These are phyloP conservation scores for Percina caprodes DNA, from an alignment of 2,113 vertebrate genomes.

Conservation along the genomic window DNA sequence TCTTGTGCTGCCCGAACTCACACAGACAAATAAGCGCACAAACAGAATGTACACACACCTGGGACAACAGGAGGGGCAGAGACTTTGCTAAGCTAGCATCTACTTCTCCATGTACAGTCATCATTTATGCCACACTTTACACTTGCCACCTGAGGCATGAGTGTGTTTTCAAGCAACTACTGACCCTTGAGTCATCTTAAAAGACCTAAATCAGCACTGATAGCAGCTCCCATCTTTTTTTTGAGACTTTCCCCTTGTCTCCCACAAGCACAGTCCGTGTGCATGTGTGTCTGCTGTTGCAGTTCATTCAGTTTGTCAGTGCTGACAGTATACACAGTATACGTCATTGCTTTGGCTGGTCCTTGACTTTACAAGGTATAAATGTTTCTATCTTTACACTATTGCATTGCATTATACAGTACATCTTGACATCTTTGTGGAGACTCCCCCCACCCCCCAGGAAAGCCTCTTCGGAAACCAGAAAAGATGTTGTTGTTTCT, in stretches of 20 bases:
- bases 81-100: conserved; percentile 25
- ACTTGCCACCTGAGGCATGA: conserved; percentile 47
- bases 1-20: conserved; percentile 11
- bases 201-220: conserved; percentile 49
- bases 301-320: conserved; percentile 27
- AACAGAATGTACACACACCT: neutral
- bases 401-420: conserved; percentile 8
- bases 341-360: conserved; percentile 50
- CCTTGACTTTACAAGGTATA: conserved; percentile 52
- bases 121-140: conserved; percentile 47
- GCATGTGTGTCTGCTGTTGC: conserved; percentile 1
- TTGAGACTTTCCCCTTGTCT: neutral
- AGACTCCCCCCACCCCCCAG: neutral
- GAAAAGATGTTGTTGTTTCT: neutral
- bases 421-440: conserved; percentile 16
- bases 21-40: neutral
- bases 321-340: conserved; percentile 47
- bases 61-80: conserved; percentile 10
- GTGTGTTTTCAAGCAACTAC: conserved; percentile 48
- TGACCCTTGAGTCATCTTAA: conserved; percentile 29
- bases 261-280: conserved; percentile 16
- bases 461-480: conserved; percentile 1
- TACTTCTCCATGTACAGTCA: conserved; percentile 45
- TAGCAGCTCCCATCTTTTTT: conserved; percentile 16
- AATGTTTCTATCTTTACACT: conserved; percentile 40